A percentile compares a stretch with the other conserved stretches of the same genome.
phyloP scores from a whole-genome alignment of 2,797 vertebrate genomes.

The Eulemur coronatus region DNA sequence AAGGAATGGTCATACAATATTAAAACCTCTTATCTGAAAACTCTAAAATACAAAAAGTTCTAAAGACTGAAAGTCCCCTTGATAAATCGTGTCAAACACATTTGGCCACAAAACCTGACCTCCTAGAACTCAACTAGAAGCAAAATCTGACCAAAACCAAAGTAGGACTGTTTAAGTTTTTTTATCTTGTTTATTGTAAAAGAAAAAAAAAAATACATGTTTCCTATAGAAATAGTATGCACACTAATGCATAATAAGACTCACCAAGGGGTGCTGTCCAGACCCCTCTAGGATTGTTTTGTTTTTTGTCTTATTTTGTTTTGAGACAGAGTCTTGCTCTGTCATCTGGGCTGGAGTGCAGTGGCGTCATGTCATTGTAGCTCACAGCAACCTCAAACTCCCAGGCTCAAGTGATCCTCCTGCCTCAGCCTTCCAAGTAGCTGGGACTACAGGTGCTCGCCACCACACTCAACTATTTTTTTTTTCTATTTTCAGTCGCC shows the following conservation, averaged over 20 bases:
- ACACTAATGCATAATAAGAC: background rate
- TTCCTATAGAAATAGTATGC: background rate
- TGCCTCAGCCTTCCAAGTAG: too few species aligned
- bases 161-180: background rate
- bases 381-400: too few species aligned
- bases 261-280: background rate
- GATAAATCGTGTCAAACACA: background rate
- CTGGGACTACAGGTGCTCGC: too few species aligned
- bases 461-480: too few species aligned
- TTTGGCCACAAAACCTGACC: background rate
- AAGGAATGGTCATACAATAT: background rate
- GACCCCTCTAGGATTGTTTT: background rate
- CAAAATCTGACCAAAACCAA: background rate
- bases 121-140: background rate
- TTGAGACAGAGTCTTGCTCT: too few species aligned
- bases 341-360: too few species aligned
- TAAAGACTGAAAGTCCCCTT: background rate
- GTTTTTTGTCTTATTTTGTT: too few species aligned
- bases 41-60: background rate
- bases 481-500: too few species aligned
- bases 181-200: background rate
- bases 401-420: too few species aligned
- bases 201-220: background rate
- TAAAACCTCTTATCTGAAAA: background rate
- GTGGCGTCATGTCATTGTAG: too few species aligned